phyloP scores from a whole-genome alignment of 1,140 invertebrate species.

The Bombus cullumanus region DNA sequence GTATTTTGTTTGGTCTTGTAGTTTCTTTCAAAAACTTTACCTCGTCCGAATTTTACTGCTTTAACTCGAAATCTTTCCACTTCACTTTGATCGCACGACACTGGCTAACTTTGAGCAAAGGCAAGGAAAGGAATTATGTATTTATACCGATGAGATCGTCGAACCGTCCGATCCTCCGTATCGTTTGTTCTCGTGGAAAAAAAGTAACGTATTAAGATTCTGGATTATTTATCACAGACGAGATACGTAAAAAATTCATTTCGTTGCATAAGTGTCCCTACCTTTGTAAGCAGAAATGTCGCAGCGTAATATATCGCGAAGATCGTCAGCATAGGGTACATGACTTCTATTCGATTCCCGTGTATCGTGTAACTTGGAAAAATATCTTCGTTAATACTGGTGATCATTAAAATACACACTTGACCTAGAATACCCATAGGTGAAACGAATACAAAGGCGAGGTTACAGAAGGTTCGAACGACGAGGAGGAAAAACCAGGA shows the following conservation, averaged over 20 bases:
- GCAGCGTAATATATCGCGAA: not conserved
- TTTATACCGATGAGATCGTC: not conserved
- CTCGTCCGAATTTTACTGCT: not conserved
- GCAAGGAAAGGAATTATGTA: not conserved
- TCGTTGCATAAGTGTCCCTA: not conserved
- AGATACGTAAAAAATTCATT: too few relatives aligned
- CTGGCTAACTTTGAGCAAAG: not conserved
- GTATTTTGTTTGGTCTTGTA: not conserved
- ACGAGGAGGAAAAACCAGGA: constrained; percentile 47
- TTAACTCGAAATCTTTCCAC: not conserved
- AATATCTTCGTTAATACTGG: constrained; percentile 26
- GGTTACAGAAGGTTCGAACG: constrained; percentile 34
- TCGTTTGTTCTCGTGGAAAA: constrained; percentile 1
- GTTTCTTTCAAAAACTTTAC: not conserved
- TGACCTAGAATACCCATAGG: constrained; percentile 66
- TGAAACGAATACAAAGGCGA: constrained; percentile 27
- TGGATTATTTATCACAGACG: not conserved
- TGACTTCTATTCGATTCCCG: not conserved
- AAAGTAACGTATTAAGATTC: constrained; percentile 34
- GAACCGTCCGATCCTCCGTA: not conserved
- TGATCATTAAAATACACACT: constrained; percentile 66
- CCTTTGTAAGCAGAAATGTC: not conserved
- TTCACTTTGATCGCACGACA: not conserved
- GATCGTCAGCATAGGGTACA: not conserved
- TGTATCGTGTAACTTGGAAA: not conserved